Percentiles rank a stretch among this genome's conserved stretches.
These are phyloP conservation scores for Escarpia spicata DNA, from an alignment of 2,888 invertebrate species.

Conservation along the genomic window DNA sequence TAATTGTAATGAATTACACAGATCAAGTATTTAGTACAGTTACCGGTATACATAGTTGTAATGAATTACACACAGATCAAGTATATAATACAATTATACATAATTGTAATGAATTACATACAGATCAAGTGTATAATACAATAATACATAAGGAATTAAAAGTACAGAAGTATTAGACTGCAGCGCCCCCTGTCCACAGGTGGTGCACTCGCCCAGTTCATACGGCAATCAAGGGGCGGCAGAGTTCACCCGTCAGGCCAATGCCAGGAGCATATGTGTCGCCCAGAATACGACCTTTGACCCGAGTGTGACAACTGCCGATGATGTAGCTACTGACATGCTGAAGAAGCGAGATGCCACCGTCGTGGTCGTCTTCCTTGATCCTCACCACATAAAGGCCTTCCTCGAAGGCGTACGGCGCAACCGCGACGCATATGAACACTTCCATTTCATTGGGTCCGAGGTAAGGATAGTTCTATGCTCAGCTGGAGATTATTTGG, in stretches of 20 bases:
- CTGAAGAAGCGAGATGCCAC: slow-evolving; percentile 42
- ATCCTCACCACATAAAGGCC: slow-evolving; percentile 50
- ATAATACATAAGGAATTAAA: too few species aligned
- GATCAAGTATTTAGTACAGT: too few species aligned
- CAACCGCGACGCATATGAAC: not conserved
- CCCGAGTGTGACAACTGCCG: slow-evolving; percentile 38
- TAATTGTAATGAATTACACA: too few species aligned
- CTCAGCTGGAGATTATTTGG: not conserved
- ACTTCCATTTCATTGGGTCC: slow-evolving; percentile 52
- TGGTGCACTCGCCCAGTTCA: slow-evolving; percentile 55
- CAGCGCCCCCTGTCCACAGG: slow-evolving; percentile 43
- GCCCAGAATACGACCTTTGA: slow-evolving; percentile 49
- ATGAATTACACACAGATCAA: too few species aligned
- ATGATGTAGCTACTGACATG: slow-evolving; percentile 46
- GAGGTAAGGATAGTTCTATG: slow-evolving; percentile 41
- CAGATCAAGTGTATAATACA: too few species aligned
- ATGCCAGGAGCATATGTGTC: slow-evolving; percentile 55
- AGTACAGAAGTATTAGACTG: not conserved
- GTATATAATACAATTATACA: too few species aligned
- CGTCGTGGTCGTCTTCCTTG: slow-evolving; percentile 54
- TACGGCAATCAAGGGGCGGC: slow-evolving; percentile 51
- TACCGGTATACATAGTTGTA: too few species aligned
- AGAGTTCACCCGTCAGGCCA: slow-evolving; percentile 55
- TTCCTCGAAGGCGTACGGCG: slow-evolving; percentile 48
- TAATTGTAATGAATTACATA: too few species aligned